Evolutionary conservation across 1,140 invertebrate species (phyloP), one percentile per base, ranked within the genome.

Genomic region (Leucophenga varia): DNA sequence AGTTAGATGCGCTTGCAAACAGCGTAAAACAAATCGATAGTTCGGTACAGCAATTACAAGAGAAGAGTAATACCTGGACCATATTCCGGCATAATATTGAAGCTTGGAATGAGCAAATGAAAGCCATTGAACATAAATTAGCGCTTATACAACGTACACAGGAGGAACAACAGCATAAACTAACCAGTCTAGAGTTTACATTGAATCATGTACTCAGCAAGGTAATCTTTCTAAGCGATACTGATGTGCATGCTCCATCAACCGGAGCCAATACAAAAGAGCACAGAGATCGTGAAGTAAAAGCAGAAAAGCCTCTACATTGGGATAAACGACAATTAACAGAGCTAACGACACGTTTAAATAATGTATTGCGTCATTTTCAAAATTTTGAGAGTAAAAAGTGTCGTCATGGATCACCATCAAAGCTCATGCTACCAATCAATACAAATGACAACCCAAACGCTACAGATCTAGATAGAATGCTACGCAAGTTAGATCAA

Each of bases 41-140:
- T 45, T 76, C 77, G 41, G 64, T 76, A 17, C 69, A 74, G 30
- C 58, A 68, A 32, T 22, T 59, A 34, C 49, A 55, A 17, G 55
- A 54, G 38, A 54, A 54, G 17, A 39, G 52, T 3, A 48, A 55
- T 19, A 50, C 37, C 7, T 58, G 52, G 55, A 40, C 53, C 7
- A 54, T 58, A 28, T 54, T 54, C 31, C 43, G 28, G 9, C 55
- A 58, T 46, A 52, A 58, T 14, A 49, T 58, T n/a, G 43, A 51
- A n/a, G 38, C 55, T 1, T 58, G 55, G 55, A 58, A 50, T 32
- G 52, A 52, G 1, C 45, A 51, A 21, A 42, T 58, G 12, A 48
- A 35, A 14, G 13, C 47, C 3, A 39, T 57, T 3, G 55, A 57
- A 46, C 52, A 53, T 12, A 56, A 71, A 34, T 36, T 72, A 6